Evolutionary conservation across 23 tunicate species (phyloP).

Genomic region (Styela clava): DNA sequence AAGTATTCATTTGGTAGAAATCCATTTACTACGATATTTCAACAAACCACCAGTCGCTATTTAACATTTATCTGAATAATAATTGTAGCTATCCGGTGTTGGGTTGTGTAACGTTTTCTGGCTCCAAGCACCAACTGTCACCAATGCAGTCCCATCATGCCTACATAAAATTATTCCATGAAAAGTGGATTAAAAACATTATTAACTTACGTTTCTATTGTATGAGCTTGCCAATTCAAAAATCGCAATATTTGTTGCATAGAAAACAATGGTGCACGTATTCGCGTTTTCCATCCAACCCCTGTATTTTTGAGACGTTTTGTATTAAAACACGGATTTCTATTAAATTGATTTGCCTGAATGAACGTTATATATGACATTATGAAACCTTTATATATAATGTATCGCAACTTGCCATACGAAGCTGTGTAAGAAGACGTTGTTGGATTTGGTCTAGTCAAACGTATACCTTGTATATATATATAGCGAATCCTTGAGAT

Average conservation of each 20-base stretch:
- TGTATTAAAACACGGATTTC: not conserved
- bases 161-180: too few species aligned
- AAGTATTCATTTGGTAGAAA: not conserved
- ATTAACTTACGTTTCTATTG: not conserved
- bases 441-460: too few species aligned
- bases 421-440: too few species aligned
- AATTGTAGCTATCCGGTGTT: not conserved
- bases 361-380: too few species aligned
- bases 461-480: too few species aligned
- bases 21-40: not conserved
- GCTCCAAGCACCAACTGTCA: not conserved
- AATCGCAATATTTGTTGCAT: not conserved
- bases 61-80: not conserved
- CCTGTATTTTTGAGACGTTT: not conserved
- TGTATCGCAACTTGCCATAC: too few species aligned
- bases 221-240: not conserved
- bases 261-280: not conserved
- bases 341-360: not conserved
- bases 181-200: too few species aligned
- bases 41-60: not conserved
- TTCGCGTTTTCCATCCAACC: conserved; percentile 7
- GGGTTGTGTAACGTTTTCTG: not conserved
- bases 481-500: too few species aligned
- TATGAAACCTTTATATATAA: too few species aligned
- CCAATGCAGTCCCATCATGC: not conserved